Percentiles rank a stretch among this genome's conserved stretches.
phyloP scores from a whole-genome alignment of 2,113 vertebrate species.

The Hydrolagus affinis region DNA sequence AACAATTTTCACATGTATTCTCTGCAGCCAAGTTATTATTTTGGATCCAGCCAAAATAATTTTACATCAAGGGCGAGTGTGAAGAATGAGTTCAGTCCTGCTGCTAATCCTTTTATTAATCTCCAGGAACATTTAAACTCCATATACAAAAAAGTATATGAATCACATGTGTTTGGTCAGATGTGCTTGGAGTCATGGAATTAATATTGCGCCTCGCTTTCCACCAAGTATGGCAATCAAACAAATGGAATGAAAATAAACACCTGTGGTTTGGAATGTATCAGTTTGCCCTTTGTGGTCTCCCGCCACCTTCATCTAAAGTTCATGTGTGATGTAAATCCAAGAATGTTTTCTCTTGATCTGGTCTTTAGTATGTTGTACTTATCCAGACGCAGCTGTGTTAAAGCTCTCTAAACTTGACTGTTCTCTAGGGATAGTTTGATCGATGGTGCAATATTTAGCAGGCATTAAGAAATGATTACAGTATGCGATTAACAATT shows the following conservation, averaged over 20 bases:
- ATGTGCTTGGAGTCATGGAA: background rate
- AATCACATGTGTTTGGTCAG: background rate
- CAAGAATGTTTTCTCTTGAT: background rate
- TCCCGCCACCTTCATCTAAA: background rate
- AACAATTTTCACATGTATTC: no score
- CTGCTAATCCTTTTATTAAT: background rate
- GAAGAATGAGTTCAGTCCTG: background rate
- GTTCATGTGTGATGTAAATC: constrained; percentile 1
- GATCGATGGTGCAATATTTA: background rate
- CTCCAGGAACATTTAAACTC: background rate
- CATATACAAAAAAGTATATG: background rate
- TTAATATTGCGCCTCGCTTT: background rate
- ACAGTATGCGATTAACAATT: background rate
- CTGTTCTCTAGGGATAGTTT: background rate
- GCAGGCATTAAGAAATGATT: background rate
- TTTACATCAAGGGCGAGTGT: no score
- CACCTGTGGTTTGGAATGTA: background rate
- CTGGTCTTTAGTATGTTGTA: background rate
- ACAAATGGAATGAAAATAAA: background rate
- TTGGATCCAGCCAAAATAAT: no score
- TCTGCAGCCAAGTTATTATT: no score
- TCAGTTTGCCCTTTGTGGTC: background rate
- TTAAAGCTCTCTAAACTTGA: background rate
- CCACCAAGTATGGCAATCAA: background rate
- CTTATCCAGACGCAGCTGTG: constrained; percentile 12